A percentile compares a stretch with the other conserved stretches of the same genome.
phyloP scores from a whole-genome alignment of 1,140 invertebrate species.

The Tyrophagus putrescentiae region DNA sequence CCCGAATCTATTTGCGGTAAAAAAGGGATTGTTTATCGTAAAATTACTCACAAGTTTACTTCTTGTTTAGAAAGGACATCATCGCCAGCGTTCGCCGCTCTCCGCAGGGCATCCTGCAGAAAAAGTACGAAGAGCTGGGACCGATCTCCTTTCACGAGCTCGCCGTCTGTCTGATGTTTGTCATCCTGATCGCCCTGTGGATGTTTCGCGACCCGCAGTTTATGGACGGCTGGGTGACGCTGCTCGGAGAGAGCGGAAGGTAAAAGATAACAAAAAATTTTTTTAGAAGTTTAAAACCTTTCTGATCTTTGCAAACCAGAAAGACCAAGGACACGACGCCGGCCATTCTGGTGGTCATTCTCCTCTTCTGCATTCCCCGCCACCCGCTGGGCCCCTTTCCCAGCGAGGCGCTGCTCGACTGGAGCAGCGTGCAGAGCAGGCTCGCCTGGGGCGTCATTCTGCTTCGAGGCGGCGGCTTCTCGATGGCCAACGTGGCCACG shows the following conservation, averaged over 20 bases:
- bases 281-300: background rate
- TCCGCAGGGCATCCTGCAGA: constrained; percentile 37
- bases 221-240: constrained; percentile 39
- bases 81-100: background rate
- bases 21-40: background rate
- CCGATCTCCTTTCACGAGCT: constrained; percentile 46
- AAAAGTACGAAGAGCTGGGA: constrained; percentile 59
- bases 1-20: constrained; percentile 13
- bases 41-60: background rate
- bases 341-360: constrained; percentile 57
- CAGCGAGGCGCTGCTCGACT: constrained; percentile 28
- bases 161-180: constrained; percentile 36
- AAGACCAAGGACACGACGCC: constrained; percentile 53
- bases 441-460: constrained; percentile 39
- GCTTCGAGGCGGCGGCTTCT: constrained; percentile 60
- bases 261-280: background rate
- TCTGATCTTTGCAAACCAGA: constrained; percentile 10
- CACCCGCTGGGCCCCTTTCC: constrained; percentile 36
- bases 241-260: constrained; percentile 29
- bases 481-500: constrained; percentile 63
- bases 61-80: background rate
- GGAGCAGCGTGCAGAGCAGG: constrained; percentile 34
- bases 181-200: constrained; percentile 40
- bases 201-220: constrained; percentile 40
- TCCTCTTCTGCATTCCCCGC: constrained; percentile 63